Evolutionary conservation across 2,888 invertebrate species (phyloP), one percentile per base, ranked within the genome.

Genomic region (Tinea pellionella): DNA sequence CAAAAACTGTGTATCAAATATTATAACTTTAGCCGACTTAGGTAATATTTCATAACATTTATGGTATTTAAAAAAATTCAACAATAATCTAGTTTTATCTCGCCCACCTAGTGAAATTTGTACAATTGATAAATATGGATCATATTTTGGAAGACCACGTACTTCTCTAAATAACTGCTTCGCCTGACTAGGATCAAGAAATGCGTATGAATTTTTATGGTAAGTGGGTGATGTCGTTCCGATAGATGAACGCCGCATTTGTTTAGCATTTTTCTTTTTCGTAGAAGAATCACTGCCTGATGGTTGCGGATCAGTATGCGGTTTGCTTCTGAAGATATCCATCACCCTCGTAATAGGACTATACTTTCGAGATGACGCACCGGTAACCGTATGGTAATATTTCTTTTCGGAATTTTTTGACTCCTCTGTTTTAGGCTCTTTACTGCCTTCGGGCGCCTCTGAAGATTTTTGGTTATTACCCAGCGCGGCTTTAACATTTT

Each of bases 311-410:
- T 83, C 85, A 47, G 74, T 60, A 32, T 81, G 80, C 41, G 84
- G 81, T 65, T 84, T 86, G 62, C 78, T 75, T 65, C 80, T 75
- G 70, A 87, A 86, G 64, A 86, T 85, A 70, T 87, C 86, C 86
- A 87, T 86, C 59, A 87, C 84, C 62, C 84, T 78, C 59, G 87
- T 84, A 63, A 87, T 84, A n/a, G 87, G 83, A 67, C 87, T 86
- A 68, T 80, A 84, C 68, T 81, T 85, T 62, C 85, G 72, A 18
- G 86, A 84, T 42, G 87, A 83, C 43, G 80, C 87, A 57, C 87
- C 87, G 2, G 87, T 87, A 43, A 87, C 87, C n/a, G 87, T 87
- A 67, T 87, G 86, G 63, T 87, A 87, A 73, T 87, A 87, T 63
- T 84, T 87, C 64, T 86, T 85, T 68, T 87, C 77, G 41, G 85